Base-by-base conservation (phyloP, 92 coral and sea anemone genomes). In the Parazoanthus swiftii region DNA sequence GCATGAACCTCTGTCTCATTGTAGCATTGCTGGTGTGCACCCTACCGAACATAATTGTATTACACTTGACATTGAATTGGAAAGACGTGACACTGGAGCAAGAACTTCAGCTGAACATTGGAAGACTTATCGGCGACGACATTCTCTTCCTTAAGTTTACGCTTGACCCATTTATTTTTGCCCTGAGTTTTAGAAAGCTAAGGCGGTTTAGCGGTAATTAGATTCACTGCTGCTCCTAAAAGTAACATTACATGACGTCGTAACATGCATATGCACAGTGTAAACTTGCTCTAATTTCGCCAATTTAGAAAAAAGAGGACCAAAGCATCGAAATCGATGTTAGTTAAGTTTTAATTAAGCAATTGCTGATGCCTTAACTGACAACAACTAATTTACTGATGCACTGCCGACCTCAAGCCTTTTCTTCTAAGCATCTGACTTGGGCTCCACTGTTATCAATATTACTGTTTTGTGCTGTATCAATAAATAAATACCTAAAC, bases 141-240 rank as follows among this genome's bases (percentile, higher is more conserved):
- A 86, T 90, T 80, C 88, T 90, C 16, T 86, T 90, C 36, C 44
- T 79, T 39, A 90, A 90, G 66, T 90, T 90, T 71, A 50, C 44
- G 4, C 73, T 90, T 67, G 92, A 90, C 67, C 90, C 89, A 4
- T 78, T 90, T 20, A 79, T 90, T 37, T 90, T 90, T 58, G 59
- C 86, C 15, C 73, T 81, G 58, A 90, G 88, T 79, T 70, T 86
- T 13, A 56, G 76, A 54, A 90, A 80, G 75, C 71, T 85, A 15
- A 23, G 36, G 48, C 46, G 39, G 63, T 48, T 78, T 78, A 46
- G 66, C 5, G 15, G 36, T 21, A 35, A 78, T 26, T 48, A 66
- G 63, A 1, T 54, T 21, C 48, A 78, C 8, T 78, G 81, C 35
- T 78, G 81, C 21, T n/a, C n/a, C 48, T 78, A 37, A 78, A 3